Evolutionary conservation across 2,113 vertebrate species (phyloP), one percentile per base, ranked within the genome.

Genomic region (Stegastes partitus): DNA sequence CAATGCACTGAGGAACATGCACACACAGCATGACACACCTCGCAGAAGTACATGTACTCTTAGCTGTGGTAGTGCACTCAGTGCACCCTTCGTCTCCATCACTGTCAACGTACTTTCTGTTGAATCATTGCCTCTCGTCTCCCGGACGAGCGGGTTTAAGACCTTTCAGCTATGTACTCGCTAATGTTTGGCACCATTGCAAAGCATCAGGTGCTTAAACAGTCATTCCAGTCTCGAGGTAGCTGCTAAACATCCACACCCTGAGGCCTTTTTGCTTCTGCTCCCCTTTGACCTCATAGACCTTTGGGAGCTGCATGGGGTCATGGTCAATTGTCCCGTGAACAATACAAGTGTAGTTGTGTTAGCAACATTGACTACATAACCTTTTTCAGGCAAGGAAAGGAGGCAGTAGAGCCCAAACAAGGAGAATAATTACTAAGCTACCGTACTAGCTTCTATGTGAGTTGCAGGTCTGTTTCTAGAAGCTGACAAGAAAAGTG

Each of bases 251-350:
- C 59, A 69, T 59, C 76, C 21, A 75, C 55, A 74, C 77, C 70
- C 70, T 44, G 25, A 50, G 67, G 71, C 65, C 50, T 68, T 70
- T 56, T 21, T 65, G 44, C 67, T 31, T 56, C 51, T 47, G 62
- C 59, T 87, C 85, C 85, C 87, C 87, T 86, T 81, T 91, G 87
- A 91, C 89, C 87, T 73, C 59, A 44, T 11, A 47, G 78, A 71
- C 61, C 63, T 68, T 10, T 2, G 82, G 89, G 90, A 88, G 74
- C 37, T 64, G 84, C 77, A 77, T 74, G 37, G 72, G 66, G 92
- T 94, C 93, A 94, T 34, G 87, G 87, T 80, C 89, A 95, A 93
- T 94, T 87, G 81, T 91, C 66, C 84, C 9, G 53, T 55, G 10
- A 81, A 93, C 86, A 94, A 91, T 68, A 82, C 79, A 83, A 76